A percentile compares a stretch with the other conserved stretches of the same genome.
Conservation (phyloP, 1,140 invertebrate genomes). For the Dinoponera quadriceps region DNA sequence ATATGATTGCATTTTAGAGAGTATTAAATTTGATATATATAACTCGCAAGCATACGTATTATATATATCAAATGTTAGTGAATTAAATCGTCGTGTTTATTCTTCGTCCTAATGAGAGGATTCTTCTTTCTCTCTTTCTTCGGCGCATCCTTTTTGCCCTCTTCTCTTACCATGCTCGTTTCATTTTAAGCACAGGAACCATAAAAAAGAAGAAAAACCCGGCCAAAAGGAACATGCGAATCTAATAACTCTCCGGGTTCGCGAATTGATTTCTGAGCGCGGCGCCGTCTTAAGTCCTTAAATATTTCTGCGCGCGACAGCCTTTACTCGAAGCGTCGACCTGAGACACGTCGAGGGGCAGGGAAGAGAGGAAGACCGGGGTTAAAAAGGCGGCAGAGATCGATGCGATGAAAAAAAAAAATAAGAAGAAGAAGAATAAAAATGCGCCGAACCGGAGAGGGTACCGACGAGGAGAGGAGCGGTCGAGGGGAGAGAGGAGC, state of each 20-base stretch:
- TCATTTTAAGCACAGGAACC: not conserved
- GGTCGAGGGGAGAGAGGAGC: constrained; percentile 63
- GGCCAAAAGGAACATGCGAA: constrained; percentile 7
- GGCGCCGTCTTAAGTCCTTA: constrained; percentile 29
- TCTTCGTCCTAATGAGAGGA: not conserved
- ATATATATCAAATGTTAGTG: too few species aligned
- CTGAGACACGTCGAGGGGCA: constrained; percentile 33
- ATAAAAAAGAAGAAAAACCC: not conserved
- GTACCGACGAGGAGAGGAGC: not conserved
- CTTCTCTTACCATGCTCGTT: not conserved
- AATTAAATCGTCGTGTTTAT: not conserved
- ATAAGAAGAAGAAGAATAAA: not conserved
- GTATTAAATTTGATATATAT: too few species aligned
- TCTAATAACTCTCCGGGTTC: constrained; percentile 10
- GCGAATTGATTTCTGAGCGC: constrained; percentile 43
- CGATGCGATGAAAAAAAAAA: constrained; percentile 8
- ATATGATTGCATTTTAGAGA: too few species aligned
- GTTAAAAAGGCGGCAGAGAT: constrained; percentile 15
- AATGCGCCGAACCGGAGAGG: constrained; percentile 8
- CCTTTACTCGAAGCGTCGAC: constrained; percentile 39
- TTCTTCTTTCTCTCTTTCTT: not conserved
- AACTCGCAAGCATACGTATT: too few species aligned
- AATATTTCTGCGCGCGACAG: constrained; percentile 51
- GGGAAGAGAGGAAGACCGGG: not conserved
- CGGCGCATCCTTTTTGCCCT: not conserved